phyloP scores from a whole-genome alignment of 2,113 vertebrate species.

The Suncus etruscus region DNA sequence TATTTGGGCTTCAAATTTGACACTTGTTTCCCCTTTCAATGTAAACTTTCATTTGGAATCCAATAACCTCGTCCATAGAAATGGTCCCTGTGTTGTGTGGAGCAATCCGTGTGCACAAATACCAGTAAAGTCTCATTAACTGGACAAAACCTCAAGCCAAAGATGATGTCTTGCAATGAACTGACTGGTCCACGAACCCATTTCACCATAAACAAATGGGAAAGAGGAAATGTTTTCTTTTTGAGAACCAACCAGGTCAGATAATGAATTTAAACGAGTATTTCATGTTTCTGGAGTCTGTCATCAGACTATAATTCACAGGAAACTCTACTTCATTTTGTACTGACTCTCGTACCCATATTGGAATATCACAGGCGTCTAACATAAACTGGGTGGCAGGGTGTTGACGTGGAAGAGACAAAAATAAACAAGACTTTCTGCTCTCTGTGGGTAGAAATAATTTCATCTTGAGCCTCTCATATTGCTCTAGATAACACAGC shows the following conservation, averaged over 20 bases:
- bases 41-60: constrained; percentile 85
- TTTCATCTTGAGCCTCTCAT: constrained; percentile 36
- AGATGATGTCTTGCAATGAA: constrained; percentile 57
- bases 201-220: constrained; percentile 53
- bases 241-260: not conserved
- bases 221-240: not conserved
- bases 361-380: constrained; percentile 46
- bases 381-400: constrained; percentile 48
- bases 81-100: constrained; percentile 73
- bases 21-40: constrained; percentile 83
- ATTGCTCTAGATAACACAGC: constrained; percentile 9
- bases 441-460: constrained; percentile 9
- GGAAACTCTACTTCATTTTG: not conserved
- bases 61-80: constrained; percentile 84
- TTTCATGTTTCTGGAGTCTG: not conserved
- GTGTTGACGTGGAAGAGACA: constrained; percentile 38
- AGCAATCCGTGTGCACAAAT: constrained; percentile 32
- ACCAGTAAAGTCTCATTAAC: constrained; percentile 52
- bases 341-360: constrained; percentile 57
- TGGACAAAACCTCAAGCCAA: constrained; percentile 43
- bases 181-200: constrained; percentile 60
- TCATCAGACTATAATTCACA: not conserved
- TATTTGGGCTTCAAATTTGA: constrained; percentile 81
- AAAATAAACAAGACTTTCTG: not conserved
- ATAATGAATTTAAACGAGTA: constrained; percentile 13